These are phyloP conservation scores for Sebastes fasciatus DNA, from an alignment of 2,113 vertebrate genomes.

Conservation along the genomic window DNA sequence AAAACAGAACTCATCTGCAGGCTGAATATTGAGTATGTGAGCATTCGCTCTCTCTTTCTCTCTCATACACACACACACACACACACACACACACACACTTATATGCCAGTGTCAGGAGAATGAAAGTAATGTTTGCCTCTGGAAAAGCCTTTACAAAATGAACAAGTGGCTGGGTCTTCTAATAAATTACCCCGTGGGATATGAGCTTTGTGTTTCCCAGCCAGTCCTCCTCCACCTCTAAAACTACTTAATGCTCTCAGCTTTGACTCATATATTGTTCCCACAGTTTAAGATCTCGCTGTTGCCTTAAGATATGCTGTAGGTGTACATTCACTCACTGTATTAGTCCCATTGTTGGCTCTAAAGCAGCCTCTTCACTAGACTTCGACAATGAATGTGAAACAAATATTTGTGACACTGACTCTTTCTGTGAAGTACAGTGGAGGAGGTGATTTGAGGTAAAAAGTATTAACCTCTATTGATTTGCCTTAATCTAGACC, in stretches of 20 bases:
- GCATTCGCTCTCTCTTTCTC: constrained; percentile 32
- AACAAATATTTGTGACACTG: not conserved
- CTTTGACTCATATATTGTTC: constrained; percentile 57
- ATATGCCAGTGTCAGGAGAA: constrained; percentile 65
- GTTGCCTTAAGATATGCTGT: constrained; percentile 52
- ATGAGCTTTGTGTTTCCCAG: constrained; percentile 72
- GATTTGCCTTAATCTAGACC: not conserved
- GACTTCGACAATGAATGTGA: not conserved
- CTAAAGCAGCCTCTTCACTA: not conserved
- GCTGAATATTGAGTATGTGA: constrained; percentile 77
- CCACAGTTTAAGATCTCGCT: constrained; percentile 52
- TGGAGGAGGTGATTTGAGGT: not conserved
- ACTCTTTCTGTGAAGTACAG: not conserved
- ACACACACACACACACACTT: constrained; percentile 38
- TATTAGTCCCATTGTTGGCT: constrained; percentile 27
- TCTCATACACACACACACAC: constrained; percentile 38
- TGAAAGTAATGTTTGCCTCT: constrained; percentile 77
- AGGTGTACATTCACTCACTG: constrained; percentile 36
- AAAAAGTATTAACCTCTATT: not conserved
- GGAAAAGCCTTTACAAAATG: constrained; percentile 74
- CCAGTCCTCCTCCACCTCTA: constrained; percentile 54
- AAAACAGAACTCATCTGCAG: constrained; percentile 78
- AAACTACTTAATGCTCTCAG: constrained; percentile 64
- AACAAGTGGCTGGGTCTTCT: constrained; percentile 67
- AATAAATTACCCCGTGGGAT: constrained; percentile 73